Conservation (phyloP, 2,888 invertebrate genomes). For the Morpho helenor region DNA sequence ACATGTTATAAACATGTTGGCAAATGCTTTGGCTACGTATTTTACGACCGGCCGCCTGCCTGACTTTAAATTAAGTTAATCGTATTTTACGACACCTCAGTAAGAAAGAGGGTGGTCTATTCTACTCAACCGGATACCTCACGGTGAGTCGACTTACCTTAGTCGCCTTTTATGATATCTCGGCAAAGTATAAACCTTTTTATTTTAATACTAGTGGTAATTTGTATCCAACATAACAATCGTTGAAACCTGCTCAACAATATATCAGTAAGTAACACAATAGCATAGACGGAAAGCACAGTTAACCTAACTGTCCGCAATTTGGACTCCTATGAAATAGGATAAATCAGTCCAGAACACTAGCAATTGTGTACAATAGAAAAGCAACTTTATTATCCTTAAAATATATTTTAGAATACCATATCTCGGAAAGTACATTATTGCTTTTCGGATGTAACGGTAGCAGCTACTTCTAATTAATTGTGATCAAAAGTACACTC, state of each 20-base stretch:
- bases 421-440: slow-evolving; percentile 14
- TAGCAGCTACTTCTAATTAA: slow-evolving; percentile 24
- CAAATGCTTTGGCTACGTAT: too few species aligned
- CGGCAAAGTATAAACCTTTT: too few species aligned
- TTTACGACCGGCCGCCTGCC: too few species aligned
- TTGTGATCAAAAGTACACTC: slow-evolving; percentile 35
- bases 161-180: too few species aligned
- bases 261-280: slow-evolving; percentile 59
- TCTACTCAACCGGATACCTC: too few species aligned
- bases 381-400: slow-evolving; percentile 7
- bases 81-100: too few species aligned
- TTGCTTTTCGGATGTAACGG: slow-evolving; percentile 19
- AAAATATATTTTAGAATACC: slow-evolving; percentile 3
- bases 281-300: slow-evolving; percentile 58
- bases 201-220: neutral
- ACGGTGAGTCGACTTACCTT: too few species aligned
- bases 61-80: too few species aligned
- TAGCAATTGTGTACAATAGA: slow-evolving; percentile 12
- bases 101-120: too few species aligned
- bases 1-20: too few species aligned
- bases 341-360: slow-evolving; percentile 51
- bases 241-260: slow-evolving; percentile 28
- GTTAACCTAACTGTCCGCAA: slow-evolving; percentile 70
- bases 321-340: slow-evolving; percentile 61
- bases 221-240: slow-evolving; percentile 18